A percentile compares a stretch with the other conserved stretches of the same genome.
Conservation (phyloP, 2,888 invertebrate species). For the Tuta absoluta region DNA sequence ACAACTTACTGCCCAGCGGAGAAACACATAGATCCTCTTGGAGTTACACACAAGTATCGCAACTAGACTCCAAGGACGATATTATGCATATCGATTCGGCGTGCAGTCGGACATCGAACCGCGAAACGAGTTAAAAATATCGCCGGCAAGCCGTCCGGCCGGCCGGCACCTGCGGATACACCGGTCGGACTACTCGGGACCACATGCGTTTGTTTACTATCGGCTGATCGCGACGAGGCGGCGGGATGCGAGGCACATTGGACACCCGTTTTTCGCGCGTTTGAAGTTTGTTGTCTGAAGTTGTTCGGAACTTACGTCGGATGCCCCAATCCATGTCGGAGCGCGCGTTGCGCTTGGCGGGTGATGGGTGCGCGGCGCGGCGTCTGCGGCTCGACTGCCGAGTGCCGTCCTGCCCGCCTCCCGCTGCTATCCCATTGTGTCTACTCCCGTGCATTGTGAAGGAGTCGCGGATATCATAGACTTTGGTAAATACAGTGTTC, state of each 20-base stretch:
- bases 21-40: conserved; percentile 48
- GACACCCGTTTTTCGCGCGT: not conserved
- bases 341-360: conserved; percentile 38
- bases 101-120: conserved; percentile 78
- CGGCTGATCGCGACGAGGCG: conserved; percentile 54
- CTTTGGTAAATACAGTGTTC: conserved; percentile 23
- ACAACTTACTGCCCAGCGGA: conserved; percentile 57
- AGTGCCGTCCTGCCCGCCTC: conserved; percentile 67
- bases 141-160: conserved; percentile 55
- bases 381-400: conserved; percentile 76
- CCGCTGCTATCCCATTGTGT: conserved; percentile 61
- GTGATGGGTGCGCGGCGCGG: conserved; percentile 65
- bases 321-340: conserved; percentile 79
- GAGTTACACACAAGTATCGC: conserved; percentile 51
- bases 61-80: conserved; percentile 63
- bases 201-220: conserved; percentile 81
- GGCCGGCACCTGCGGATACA: conserved; percentile 38
- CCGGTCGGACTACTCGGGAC: conserved; percentile 72
- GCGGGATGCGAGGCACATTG: conserved; percentile 33
- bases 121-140: conserved; percentile 80
- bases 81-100: conserved; percentile 78
- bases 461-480: not conserved
- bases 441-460: conserved; percentile 53
- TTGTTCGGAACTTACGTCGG: conserved; percentile 74
- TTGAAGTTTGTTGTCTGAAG: conserved; percentile 38